Conservation (phyloP, 2,888 invertebrate species). For the Drosophila tripunctata region DNA sequence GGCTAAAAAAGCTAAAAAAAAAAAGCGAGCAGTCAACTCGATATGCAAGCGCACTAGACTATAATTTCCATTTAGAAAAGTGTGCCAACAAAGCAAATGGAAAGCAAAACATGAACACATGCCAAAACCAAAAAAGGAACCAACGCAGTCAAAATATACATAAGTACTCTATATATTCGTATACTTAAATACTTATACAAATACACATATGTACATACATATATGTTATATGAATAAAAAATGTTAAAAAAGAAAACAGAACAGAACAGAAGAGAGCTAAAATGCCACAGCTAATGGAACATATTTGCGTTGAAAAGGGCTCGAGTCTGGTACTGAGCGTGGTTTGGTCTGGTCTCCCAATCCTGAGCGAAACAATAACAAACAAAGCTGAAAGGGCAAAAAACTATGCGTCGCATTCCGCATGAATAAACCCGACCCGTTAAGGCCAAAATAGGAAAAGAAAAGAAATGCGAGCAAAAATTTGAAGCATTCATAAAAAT, state of each 20-base stretch:
- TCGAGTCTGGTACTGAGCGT: constrained; percentile 40
- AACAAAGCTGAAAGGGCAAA: constrained; percentile 67
- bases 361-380: constrained; percentile 68
- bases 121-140: constrained; percentile 9
- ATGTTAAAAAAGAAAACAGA: constrained; percentile 13
- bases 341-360: constrained; percentile 20
- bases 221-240: constrained; percentile 14
- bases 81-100: constrained; percentile 73
- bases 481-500: constrained; percentile 79
- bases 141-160: constrained; percentile 53
- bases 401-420: constrained; percentile 78
- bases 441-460: constrained; percentile 23
- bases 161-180: neutral
- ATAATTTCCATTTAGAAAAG: constrained; percentile 76
- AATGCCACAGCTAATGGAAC: constrained; percentile 78
- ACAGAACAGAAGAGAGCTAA: constrained; percentile 66
- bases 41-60: constrained; percentile 70
- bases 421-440: constrained; percentile 65
- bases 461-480: constrained; percentile 60
- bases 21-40: constrained; percentile 32
- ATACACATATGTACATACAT: too few relatives aligned
- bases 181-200: constrained; percentile 7
- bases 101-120: constrained; percentile 64
- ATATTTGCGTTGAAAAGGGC: constrained; percentile 78
- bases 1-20: too few relatives aligned